Evolutionary conservation across 2,113 vertebrate species (phyloP), one percentile per base, ranked within the genome.

Genomic region (Bothrops jararaca): DNA sequence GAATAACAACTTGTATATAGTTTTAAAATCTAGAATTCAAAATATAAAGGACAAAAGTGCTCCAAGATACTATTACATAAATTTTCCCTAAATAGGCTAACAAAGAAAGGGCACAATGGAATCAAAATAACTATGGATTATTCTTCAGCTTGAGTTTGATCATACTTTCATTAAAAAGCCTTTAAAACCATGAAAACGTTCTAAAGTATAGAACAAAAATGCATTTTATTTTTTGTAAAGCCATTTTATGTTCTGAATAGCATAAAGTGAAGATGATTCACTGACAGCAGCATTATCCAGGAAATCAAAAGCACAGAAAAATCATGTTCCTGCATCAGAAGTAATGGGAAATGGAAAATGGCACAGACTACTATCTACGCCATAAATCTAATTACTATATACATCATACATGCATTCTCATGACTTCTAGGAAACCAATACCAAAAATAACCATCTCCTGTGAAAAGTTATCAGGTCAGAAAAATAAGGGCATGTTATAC

Each of bases 401-500:
- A 23, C 34, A 42, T 80, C 18, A 90, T 56, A 15, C 20, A 88
- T 92, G 34, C 20, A 74, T 74, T 57, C 87, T 87, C 92, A 92
- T 0, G 93, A 57, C 26, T 42, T 93, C 91, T 80, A 10, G 0
- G 5, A 64, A 95, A 88, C 0, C 52, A 45, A 26, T 0, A 42
- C 50, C 56, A 9, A 22, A 11, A 0, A 12, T 50, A 69, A 48
- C 12, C 91, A 89, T 50, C 52, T 90, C 94, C 93, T 95, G 26
- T 64, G 69, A 94, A 94, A 0, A 93, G 89, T 89, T 91, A 95
- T 90, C 18, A 93, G 93, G 91, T 88, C 89, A 89, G 57, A 89
- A 93, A 94, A 90, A 56, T 53, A 89, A 80, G 92, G 39, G 15
- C 90, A 91, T 74, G 80, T 58, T 29, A 24, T 22, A 60, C 94